Evolutionary conservation across 2,888 invertebrate genomes (phyloP).

Genomic region (Monopis laevigella): DNA sequence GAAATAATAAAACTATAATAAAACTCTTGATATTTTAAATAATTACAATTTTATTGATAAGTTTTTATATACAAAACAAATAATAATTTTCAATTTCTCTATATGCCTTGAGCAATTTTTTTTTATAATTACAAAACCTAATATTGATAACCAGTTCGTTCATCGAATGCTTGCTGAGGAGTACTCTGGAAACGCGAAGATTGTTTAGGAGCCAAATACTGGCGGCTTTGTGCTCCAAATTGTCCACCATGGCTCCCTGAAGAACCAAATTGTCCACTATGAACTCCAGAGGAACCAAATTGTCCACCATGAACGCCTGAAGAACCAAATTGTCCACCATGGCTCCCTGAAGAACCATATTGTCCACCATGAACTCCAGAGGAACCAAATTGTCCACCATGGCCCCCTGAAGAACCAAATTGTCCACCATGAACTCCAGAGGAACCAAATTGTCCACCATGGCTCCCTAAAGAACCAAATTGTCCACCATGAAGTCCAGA

Average conservation of each 20-base stretch:
- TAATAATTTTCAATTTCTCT: too few relatives aligned
- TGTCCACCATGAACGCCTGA: constrained; percentile 2
- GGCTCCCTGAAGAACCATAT: constrained; percentile 3
- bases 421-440: too few relatives aligned
- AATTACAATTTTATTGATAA: too few relatives aligned
- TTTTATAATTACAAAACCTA: too few relatives aligned
- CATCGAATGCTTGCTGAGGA: constrained; percentile 50
- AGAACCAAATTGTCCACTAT: constrained; percentile 2
- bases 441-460: too few relatives aligned
- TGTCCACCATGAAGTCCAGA: neutral
- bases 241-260: neutral
- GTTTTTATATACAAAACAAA: too few relatives aligned
- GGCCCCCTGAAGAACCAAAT: neutral
- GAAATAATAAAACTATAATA: too few relatives aligned
- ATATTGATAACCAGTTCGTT: constrained; percentile 49
- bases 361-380: constrained; percentile 8
- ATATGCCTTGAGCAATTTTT: neutral
- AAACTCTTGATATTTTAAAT: too few relatives aligned
- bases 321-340: constrained; percentile 8
- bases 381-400: constrained; percentile 1
- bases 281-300: neutral
- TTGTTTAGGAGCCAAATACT: constrained; percentile 42
- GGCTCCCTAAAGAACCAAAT: too few relatives aligned
- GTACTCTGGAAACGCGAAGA: constrained; percentile 30
- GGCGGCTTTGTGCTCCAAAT: constrained; percentile 27